Evolutionary conservation across 2,888 invertebrate genomes (phyloP), one percentile per base, ranked within the genome.

Genomic region (Meloe dianella): DNA sequence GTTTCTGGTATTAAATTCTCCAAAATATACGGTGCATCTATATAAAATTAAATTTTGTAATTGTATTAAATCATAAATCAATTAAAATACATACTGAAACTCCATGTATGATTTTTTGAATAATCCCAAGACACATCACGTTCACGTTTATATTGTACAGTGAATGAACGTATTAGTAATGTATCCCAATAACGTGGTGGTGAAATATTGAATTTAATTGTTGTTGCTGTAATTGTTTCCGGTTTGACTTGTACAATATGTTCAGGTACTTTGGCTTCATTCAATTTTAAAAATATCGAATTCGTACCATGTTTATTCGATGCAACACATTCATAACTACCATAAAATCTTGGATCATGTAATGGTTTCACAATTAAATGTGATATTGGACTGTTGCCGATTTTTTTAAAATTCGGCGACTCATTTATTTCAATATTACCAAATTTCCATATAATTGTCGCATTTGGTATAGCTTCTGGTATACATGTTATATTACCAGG

Each of bases 391-490:
- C 93, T 92, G 12, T 87, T 87, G 9, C 78, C 79, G 20, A 73
- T 63, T 61, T 73, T 76, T 60, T 76, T 65, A 56, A 74, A 82
- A 72, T 17, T 78, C 69, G 66, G 66, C 57, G 65, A 29, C 35
- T 71, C 70, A 17, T 71, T 65, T 20, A 80, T 75, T 65, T 76
- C 75, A n/a, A 76, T 69, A 22, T 72, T 74, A 35, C 79, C 85
- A 82, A 85, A 89, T 82, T 88, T 89, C 96, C 96, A 96, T 79
- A 90, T 89, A 74, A 96, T 94, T 8, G 96, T 96, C 0, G 96
- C 96, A 81, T 96, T 96, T 3, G 96, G 96, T 77, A 96, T 90
- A 27, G 87, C 85, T 74, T 94, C 93, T n/a, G 95, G 95, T 57
- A 93, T 86, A 80, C 96, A 96, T 67, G 92, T 93, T 7, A 96